phyloP scores from a whole-genome alignment of 2,113 vertebrate genomes.

The Hydrolagus affinis region DNA sequence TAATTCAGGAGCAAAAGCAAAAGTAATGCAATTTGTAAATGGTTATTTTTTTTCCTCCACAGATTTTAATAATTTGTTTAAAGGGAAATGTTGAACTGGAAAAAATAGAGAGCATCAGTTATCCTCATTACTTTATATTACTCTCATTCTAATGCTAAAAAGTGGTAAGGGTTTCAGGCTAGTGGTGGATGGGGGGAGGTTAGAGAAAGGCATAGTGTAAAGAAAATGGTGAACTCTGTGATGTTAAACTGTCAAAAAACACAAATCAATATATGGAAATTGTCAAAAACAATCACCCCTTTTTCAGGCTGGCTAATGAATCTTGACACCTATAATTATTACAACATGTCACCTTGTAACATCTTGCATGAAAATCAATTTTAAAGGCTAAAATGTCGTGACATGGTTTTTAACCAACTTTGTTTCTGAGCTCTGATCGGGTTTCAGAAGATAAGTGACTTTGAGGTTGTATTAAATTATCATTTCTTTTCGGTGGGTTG shows the following conservation, averaged over 20 bases:
- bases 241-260: background rate
- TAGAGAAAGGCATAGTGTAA: background rate
- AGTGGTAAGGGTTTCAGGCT: background rate
- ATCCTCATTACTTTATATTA: background rate
- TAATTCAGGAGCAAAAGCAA: background rate
- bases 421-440: background rate
- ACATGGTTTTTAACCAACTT: background rate
- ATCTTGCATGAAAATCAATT: background rate
- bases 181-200: background rate
- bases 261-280: background rate
- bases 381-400: background rate
- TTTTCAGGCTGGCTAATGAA: background rate
- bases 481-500: background rate
- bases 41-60: background rate
- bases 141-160: background rate
- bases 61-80: background rate
- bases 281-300: slow-evolving; percentile 4
- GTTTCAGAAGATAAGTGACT: background rate
- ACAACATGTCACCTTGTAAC: background rate
- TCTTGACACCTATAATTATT: background rate
- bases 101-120: background rate
- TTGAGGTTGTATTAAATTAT: background rate
- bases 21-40: background rate
- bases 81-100: background rate
- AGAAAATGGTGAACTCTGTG: background rate